Conservation (phyloP, 2,113 vertebrate species). For the Percina caprodes region DNA sequence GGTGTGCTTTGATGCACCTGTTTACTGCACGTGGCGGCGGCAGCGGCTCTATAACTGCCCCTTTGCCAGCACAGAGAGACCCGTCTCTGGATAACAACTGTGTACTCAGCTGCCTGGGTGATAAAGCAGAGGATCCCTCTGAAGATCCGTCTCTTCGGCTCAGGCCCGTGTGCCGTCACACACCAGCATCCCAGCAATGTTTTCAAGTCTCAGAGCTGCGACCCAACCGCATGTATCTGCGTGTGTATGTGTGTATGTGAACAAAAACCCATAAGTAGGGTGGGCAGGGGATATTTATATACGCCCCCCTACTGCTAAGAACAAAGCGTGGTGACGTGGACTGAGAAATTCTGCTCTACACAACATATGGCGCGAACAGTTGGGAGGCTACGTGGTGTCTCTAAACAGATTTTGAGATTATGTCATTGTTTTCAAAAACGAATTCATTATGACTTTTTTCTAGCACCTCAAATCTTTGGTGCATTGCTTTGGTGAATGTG, state of each 20-base stretch:
- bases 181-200: slow-evolving; percentile 23
- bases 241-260: slow-evolving; percentile 27
- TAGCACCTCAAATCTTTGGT: background rate
- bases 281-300: slow-evolving; percentile 62
- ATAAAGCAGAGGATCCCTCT: slow-evolving; percentile 29
- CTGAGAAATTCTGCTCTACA: slow-evolving; percentile 33
- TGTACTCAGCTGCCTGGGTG: slow-evolving; percentile 55
- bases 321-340: slow-evolving; percentile 29
- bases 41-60: background rate
- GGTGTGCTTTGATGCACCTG: slow-evolving; percentile 55
- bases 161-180: background rate
- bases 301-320: slow-evolving; percentile 45
- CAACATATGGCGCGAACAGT: slow-evolving; percentile 47
- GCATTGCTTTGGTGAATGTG: background rate
- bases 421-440: slow-evolving; percentile 25
- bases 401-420: slow-evolving; percentile 11
- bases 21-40: slow-evolving; percentile 3
- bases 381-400: slow-evolving; percentile 23
- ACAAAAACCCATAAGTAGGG: slow-evolving; percentile 46
- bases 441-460: background rate
- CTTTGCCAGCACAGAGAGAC: slow-evolving; percentile 13
- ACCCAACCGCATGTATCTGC: background rate
- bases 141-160: slow-evolving; percentile 36
- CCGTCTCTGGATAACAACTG: slow-evolving; percentile 45
- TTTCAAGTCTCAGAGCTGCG: slow-evolving; percentile 3